Evolutionary conservation across 2,888 invertebrate genomes (phyloP).

Genomic region (Agrotis segetum): DNA sequence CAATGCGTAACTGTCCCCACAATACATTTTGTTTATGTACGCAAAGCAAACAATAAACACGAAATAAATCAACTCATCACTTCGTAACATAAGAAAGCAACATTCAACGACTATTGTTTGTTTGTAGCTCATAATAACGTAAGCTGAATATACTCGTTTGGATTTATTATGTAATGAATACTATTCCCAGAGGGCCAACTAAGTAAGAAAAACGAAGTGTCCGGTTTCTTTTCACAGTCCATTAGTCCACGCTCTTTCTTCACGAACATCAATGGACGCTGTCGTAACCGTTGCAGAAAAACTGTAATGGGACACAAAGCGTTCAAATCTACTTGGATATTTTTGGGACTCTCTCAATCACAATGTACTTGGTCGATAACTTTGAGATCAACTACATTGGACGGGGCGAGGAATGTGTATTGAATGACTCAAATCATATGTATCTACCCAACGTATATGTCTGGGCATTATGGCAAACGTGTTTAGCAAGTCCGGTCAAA

Average conservation of each 20-base stretch:
- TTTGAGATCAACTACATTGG: conserved; percentile 31
- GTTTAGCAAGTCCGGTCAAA: conserved; percentile 39
- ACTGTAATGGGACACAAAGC: conserved; percentile 53
- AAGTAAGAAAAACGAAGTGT: conserved; percentile 62
- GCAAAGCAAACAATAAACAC: conserved; percentile 18
- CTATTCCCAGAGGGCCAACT: conserved; percentile 42
- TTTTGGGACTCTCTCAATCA: conserved; percentile 36
- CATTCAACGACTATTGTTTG: conserved; percentile 15
- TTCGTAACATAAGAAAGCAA: conserved; percentile 13
- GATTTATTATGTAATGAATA: conserved; percentile 53
- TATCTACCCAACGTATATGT: conserved; percentile 26
- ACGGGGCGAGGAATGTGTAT: conserved; percentile 25
- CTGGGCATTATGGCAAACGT: conserved; percentile 45
- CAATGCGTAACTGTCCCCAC: not conserved
- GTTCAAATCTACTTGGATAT: conserved; percentile 29
- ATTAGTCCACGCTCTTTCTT: conserved; percentile 59
- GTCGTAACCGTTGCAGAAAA: conserved; percentile 58
- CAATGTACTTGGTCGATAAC: conserved; percentile 20
- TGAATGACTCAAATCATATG: conserved; percentile 44
- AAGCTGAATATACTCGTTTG: conserved; percentile 36
- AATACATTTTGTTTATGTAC: not conserved
- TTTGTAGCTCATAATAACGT: conserved; percentile 32
- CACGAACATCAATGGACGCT: conserved; percentile 55
- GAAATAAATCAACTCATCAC: not conserved
- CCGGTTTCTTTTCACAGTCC: conserved; percentile 60